Conservation (phyloP, 2,113 vertebrate species). For the Gopherus evgoodei region DNA sequence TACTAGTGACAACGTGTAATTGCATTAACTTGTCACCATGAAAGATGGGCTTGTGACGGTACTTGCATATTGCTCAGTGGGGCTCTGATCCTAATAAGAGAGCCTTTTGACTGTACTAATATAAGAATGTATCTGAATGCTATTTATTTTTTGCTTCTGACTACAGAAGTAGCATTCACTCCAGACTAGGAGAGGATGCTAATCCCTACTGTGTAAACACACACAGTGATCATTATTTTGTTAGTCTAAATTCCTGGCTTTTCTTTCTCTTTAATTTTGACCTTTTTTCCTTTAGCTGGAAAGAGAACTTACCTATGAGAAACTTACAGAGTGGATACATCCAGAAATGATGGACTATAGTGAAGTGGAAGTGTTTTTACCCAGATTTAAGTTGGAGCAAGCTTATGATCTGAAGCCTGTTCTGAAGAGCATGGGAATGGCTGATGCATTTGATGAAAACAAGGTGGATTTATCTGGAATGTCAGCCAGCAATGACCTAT, state of each 20-base stretch:
- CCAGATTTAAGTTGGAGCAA: slow-evolving; percentile 88
- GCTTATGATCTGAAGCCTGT: slow-evolving; percentile 77
- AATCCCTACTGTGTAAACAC: not conserved
- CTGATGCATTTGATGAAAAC: slow-evolving; percentile 65
- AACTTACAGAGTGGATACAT: slow-evolving; percentile 82
- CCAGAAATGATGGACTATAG: slow-evolving; percentile 77
- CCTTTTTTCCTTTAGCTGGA: slow-evolving; percentile 80
- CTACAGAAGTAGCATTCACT: not conserved
- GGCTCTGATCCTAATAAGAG: not conserved
- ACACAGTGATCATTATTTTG: not conserved
- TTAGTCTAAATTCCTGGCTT: not conserved
- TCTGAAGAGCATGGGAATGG: slow-evolving; percentile 86
- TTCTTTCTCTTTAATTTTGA: not conserved
- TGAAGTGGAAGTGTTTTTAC: slow-evolving; percentile 81
- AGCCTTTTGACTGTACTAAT: no score
- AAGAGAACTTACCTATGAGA: slow-evolving; percentile 81
- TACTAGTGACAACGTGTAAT: not conserved
- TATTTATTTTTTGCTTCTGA: not conserved
- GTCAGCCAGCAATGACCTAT: slow-evolving; percentile 77
- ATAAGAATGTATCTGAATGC: not conserved
- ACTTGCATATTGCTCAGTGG: not conserved
- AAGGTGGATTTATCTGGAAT: slow-evolving; percentile 86
- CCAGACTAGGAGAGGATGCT: not conserved
- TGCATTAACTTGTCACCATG: not conserved
- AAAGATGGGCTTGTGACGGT: not conserved